A percentile compares a stretch with the other conserved stretches of the same genome.
phyloP scores from a whole-genome alignment of 1,140 invertebrate genomes.

The Rhagoletis zephyria region DNA sequence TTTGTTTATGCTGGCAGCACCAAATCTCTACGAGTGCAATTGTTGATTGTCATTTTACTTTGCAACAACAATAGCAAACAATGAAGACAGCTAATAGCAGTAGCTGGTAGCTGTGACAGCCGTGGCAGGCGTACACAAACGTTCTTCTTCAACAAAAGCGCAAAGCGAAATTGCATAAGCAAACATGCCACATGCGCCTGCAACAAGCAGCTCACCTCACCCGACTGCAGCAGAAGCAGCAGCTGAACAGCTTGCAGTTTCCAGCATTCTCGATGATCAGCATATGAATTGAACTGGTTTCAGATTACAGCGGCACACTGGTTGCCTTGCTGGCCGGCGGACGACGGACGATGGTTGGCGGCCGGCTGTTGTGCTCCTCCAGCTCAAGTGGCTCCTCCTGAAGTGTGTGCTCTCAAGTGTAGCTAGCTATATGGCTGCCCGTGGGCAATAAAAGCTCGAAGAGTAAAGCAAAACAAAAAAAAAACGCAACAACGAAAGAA shows the following conservation, averaged over 20 bases:
- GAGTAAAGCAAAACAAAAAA: not conserved
- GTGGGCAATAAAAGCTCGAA: conserved; percentile 36
- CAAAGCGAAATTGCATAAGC: conserved; percentile 36
- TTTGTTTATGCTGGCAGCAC: not conserved
- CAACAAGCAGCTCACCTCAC: not conserved
- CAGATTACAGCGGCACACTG: conserved; percentile 29
- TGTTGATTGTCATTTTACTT: conserved; percentile 16
- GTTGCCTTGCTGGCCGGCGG: not conserved
- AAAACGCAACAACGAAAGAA: not conserved
- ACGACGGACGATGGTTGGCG: not conserved
- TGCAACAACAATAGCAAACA: not conserved
- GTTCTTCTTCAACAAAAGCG: conserved; percentile 20
- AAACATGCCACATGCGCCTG: conserved; percentile 15
- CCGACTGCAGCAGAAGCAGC: not conserved
- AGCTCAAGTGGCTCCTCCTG: conserved; percentile 39
- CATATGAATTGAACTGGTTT: conserved; percentile 39
- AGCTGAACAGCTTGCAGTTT: not conserved
- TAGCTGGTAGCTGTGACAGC: conserved; percentile 42
- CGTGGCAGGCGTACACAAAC: conserved; percentile 43
- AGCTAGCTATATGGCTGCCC: not conserved
- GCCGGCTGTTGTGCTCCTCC: conserved; percentile 41
- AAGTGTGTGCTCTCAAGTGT: conserved; percentile 47
- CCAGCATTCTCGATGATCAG: conserved; percentile 34
- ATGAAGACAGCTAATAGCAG: conserved; percentile 50
- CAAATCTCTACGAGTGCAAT: conserved; percentile 9